Percentiles rank a stretch among this genome's conserved stretches.
phyloP scores from a whole-genome alignment of 2,888 invertebrate genomes.

The Drosophila hamatofila region DNA sequence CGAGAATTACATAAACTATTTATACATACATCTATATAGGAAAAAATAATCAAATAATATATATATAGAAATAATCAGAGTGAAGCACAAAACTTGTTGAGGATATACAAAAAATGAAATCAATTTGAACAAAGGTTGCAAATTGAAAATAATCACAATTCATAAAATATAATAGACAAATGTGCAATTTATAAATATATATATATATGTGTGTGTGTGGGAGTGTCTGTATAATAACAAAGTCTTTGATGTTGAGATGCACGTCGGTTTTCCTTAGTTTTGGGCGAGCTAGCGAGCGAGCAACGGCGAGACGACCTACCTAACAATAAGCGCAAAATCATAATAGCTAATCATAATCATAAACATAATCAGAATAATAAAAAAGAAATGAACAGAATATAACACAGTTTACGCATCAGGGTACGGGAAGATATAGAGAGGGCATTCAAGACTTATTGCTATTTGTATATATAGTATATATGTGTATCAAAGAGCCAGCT shows the following conservation, averaged over 20 bases:
- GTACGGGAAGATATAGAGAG: background rate
- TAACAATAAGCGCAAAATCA: slow-evolving; percentile 27
- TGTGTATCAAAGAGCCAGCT: slow-evolving; percentile 9
- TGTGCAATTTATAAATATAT: slow-evolving; percentile 37
- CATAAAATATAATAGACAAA: slow-evolving; percentile 42
- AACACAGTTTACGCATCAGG: slow-evolving; percentile 57
- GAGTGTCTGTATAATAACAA: slow-evolving; percentile 55
- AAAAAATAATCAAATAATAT: slow-evolving; percentile 33
- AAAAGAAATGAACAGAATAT: slow-evolving; percentile 26
- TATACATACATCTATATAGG: slow-evolving; percentile 19
- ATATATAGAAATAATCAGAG: slow-evolving; percentile 23
- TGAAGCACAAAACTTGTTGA: slow-evolving; percentile 12
- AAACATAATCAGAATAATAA: slow-evolving; percentile 10
- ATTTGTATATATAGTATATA: background rate
- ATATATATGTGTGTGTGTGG: slow-evolving; percentile 21
- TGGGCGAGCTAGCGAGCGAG: slow-evolving; percentile 61
- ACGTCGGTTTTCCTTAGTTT: slow-evolving; percentile 43
- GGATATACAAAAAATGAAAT: slow-evolving; percentile 17
- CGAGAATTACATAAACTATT: slow-evolving; percentile 62
- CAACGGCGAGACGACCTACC: slow-evolving; percentile 46
- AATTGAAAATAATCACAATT: slow-evolving; percentile 46
- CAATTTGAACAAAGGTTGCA: slow-evolving; percentile 29
- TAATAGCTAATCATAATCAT: slow-evolving; percentile 13
- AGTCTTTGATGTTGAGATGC: slow-evolving; percentile 82
- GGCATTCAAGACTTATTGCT: slow-evolving; percentile 23